These are phyloP conservation scores for Glaucomys volans DNA, from an alignment of 2,113 vertebrate genomes.

Conservation along the genomic window DNA sequence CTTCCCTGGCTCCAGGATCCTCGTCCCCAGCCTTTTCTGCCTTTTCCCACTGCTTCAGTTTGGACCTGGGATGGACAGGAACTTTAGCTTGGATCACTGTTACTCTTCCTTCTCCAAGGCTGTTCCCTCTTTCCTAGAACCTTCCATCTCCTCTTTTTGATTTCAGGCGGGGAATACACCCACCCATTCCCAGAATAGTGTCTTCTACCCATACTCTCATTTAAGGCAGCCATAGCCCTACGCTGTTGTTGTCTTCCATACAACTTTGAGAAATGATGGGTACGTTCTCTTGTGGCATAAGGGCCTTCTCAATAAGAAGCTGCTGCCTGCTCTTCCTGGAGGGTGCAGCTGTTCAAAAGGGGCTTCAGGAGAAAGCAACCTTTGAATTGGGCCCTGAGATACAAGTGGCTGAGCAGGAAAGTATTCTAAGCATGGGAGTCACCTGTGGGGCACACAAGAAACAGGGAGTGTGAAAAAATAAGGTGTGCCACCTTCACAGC, in stretches of 20 bases:
- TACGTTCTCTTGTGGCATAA: not conserved
- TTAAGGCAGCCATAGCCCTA: not conserved
- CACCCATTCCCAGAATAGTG: slow-evolving; percentile 34
- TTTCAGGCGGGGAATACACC: not conserved
- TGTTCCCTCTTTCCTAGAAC: slow-evolving; percentile 13
- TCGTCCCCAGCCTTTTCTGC: not conserved
- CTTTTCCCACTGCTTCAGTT: not conserved
- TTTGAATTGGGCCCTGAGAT: not conserved
- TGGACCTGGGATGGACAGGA: not conserved
- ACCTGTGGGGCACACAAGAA: not conserved
- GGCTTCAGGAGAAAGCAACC: not conserved
- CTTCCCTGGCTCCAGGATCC: not conserved
- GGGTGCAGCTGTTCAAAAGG: not conserved
- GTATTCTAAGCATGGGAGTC: not conserved
- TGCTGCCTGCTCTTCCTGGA: not conserved
- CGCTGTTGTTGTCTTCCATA: not conserved
- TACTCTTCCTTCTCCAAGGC: not conserved
- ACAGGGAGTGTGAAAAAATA: rapidly evolving
- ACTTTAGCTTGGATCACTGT: not conserved
- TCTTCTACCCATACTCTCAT: not conserved
- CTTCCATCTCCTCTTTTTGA: not conserved
- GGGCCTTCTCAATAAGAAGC: not conserved
- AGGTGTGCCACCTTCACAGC: rapidly evolving
- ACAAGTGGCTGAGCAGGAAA: not conserved
- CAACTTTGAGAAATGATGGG: not conserved